phyloP scores from a whole-genome alignment of 1,140 invertebrate genomes.

The Maniola jurtina region DNA sequence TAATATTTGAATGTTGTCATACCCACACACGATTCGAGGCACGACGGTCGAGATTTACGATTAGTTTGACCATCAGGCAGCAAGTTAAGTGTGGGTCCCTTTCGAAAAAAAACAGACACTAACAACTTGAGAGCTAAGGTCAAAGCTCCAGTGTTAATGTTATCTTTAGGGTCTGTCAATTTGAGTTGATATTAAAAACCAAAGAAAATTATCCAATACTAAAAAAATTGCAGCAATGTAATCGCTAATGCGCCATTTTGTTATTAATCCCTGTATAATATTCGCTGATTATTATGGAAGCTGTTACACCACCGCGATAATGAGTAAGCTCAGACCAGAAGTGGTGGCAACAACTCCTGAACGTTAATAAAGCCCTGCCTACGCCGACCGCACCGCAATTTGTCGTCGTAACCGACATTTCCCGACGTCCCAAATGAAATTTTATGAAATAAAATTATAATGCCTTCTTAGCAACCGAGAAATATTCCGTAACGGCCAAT shows the following conservation, averaged over 20 bases:
- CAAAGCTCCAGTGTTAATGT: too few relatives aligned
- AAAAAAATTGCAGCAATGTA: neutral
- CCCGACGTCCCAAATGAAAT: slow-evolving; percentile 47
- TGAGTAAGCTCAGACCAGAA: slow-evolving; percentile 48
- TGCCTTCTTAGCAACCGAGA: slow-evolving; percentile 23
- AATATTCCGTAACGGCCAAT: slow-evolving; percentile 13
- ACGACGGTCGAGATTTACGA: too few relatives aligned
- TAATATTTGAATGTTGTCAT: too few relatives aligned
- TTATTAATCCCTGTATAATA: slow-evolving; percentile 10
- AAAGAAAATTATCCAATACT: neutral
- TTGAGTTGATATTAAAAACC: too few relatives aligned
- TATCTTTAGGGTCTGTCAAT: too few relatives aligned
- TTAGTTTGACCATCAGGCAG: too few relatives aligned
- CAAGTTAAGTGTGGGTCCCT: too few relatives aligned
- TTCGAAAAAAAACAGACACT: too few relatives aligned
- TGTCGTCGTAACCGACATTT: slow-evolving; percentile 65
- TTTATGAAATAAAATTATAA: slow-evolving; percentile 51
- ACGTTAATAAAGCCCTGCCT: slow-evolving; percentile 45
- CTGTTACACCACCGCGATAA: slow-evolving; percentile 37
- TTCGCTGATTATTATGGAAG: slow-evolving; percentile 20
- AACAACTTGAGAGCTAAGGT: too few relatives aligned
- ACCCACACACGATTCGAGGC: too few relatives aligned
- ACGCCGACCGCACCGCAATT: slow-evolving; percentile 56
- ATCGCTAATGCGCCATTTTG: slow-evolving; percentile 4
- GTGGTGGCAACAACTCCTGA: slow-evolving; percentile 23